A percentile compares a stretch with the other conserved stretches of the same genome.
Evolutionary conservation across 2,113 vertebrate genomes (phyloP).

Genomic region (Neopipo cinnamomea): DNA sequence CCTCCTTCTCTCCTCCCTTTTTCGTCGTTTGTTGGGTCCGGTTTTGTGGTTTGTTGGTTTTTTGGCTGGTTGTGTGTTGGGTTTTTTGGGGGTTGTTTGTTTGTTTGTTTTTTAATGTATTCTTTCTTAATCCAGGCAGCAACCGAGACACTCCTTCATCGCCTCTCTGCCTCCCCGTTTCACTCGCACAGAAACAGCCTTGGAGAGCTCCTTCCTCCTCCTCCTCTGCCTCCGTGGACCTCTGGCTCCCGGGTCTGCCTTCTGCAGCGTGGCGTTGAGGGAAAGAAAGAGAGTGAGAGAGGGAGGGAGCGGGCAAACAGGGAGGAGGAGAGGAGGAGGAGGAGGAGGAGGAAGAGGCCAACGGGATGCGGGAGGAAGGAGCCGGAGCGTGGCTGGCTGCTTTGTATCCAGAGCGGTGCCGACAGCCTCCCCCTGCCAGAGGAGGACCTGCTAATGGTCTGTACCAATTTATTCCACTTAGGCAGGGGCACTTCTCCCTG

Average conservation of each 20-base stretch:
- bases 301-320: neutral
- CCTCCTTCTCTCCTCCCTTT: slow-evolving; percentile 43
- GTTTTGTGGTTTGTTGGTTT: neutral
- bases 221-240: neutral
- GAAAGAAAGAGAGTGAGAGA: slow-evolving; percentile 15
- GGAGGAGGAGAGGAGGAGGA: neutral
- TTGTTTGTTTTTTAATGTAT: neutral
- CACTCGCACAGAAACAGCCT: neutral
- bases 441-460: slow-evolving; percentile 79
- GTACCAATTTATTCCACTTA: slow-evolving; percentile 82
- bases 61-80: no score
- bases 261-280: slow-evolving; percentile 26
- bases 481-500: slow-evolving; percentile 75
- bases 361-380: slow-evolving; percentile 39
- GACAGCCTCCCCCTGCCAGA: slow-evolving; percentile 71
- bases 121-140: slow-evolving; percentile 49
- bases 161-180: neutral
- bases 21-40: slow-evolving; percentile 35
- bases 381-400: slow-evolving; percentile 78
- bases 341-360: slow-evolving; percentile 6
- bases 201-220: slow-evolving; percentile 55
- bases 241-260: slow-evolving; percentile 9
- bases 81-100: no score
- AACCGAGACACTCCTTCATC: neutral
- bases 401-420: slow-evolving; percentile 78